Evolutionary conservation across 2,888 invertebrate genomes (phyloP), one percentile per base, ranked within the genome.

Genomic region (Thelaira solivaga): DNA sequence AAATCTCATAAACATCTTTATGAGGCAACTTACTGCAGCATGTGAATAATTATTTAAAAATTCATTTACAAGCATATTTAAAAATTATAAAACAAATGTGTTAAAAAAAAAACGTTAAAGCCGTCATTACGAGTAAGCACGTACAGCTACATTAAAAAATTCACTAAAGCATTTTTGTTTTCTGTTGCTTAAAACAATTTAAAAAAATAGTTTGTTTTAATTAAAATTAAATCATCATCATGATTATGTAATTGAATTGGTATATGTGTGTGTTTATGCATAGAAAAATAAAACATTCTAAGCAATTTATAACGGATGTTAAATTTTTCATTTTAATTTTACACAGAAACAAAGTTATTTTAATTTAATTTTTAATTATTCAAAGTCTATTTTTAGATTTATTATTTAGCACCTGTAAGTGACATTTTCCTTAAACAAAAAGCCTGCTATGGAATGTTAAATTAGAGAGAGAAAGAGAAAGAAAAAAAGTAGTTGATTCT

Each of bases 151-250:
- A n/a, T n/a, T n/a, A n/a, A n/a, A n/a, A n/a, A n/a, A n/a, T n/a
- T n/a, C n/a, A n/a, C n/a, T n/a, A n/a, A n/a, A n/a, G 55, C n/a
- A 16, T 51, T 31, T 65, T 20, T 34, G 4, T 11, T 26, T 26
- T 20, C 20, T 59, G 20, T 29, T 51, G 3, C 13, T 22, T 41
- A 5, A n/a, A 22, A 62, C 47, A 62, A 29, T 39, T 24, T 20
- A 16, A 20, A 34, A 64, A 18, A 10, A 36, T 41, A 20, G n/a
- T 62, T 36, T 31, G 31, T 34, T 43, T 29, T 31, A 1, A 26
- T n/a, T 20, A 13, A 61, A 57, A 71, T 55, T 64, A 55, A 47
- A 57, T 72, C 55, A 57, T 72, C 55, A 57, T 55, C 55, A 24
- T 45, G 45, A n/a, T 72, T 72, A 72, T 31, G 53, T 55, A 72